phyloP scores from a whole-genome alignment of 35 echinoderm and acorn worm species.

The Diadema setosum region DNA sequence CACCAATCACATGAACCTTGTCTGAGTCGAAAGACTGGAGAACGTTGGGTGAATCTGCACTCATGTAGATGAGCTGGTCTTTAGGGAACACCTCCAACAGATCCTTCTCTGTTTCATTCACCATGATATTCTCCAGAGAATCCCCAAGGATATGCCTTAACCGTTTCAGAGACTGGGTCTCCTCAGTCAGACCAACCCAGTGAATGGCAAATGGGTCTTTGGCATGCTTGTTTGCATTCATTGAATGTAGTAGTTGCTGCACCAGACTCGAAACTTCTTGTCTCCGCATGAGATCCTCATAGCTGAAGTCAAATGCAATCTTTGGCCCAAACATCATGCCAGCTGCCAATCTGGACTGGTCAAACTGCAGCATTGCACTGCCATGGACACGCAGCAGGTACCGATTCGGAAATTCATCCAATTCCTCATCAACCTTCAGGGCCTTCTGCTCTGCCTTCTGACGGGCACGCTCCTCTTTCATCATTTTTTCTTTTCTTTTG shows the following conservation, averaged over 20 bases:
- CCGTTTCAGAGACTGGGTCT: constrained; percentile 27
- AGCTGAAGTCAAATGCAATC: constrained; percentile 77
- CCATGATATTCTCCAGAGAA: constrained; percentile 47
- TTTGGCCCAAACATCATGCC: constrained; percentile 95
- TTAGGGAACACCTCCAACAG: constrained; percentile 73
- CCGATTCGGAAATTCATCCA: neutral
- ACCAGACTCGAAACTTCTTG: constrained; percentile 47
- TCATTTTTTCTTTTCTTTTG: constrained; percentile 32
- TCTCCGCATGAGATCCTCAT: constrained; percentile 63
- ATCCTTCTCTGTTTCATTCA: constrained; percentile 52
- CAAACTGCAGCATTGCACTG: constrained; percentile 6
- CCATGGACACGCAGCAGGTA: neutral
- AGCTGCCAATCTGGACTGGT: constrained; percentile 64
- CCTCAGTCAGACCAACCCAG: constrained; percentile 46
- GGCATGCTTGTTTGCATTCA: constrained; percentile 58
- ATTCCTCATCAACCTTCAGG: neutral
- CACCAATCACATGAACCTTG: constrained; percentile 80
- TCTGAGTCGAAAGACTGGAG: constrained; percentile 58
- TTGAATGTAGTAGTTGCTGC: constrained; percentile 50
- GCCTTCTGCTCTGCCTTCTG: neutral
- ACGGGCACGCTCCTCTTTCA: neutral
- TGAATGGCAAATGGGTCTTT: constrained; percentile 82
- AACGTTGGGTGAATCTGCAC: constrained; percentile 80
- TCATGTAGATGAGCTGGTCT: constrained; percentile 77
- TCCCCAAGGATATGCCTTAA: constrained; percentile 25